A percentile compares a stretch with the other conserved stretches of the same genome.
These are phyloP conservation scores for Chirona hameri DNA, from an alignment of 2,888 invertebrate species.

Conservation along the genomic window DNA sequence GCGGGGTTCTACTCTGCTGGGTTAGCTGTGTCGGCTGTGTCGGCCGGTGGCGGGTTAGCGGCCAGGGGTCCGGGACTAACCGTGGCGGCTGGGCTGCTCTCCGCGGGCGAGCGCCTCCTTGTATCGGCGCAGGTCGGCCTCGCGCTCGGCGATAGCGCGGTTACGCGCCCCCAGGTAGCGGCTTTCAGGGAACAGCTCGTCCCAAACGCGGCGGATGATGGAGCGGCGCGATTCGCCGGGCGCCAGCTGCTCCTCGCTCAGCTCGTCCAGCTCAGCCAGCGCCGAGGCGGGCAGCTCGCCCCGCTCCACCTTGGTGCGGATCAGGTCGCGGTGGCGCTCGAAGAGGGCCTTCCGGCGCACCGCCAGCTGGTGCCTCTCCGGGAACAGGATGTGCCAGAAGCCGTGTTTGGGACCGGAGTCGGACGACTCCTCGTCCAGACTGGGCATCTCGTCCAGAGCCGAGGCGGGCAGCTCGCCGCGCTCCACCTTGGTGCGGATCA, in stretches of 20 bases:
- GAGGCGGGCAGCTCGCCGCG: slow-evolving; percentile 7
- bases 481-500: not conserved
- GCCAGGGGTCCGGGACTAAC: not conserved
- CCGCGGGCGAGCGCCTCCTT: not conserved
- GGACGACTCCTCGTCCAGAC: not conserved
- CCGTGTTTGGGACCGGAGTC: not conserved
- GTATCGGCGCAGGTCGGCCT: not conserved
- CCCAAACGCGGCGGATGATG: not conserved
- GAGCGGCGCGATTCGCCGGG: not conserved
- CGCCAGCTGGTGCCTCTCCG: not conserved
- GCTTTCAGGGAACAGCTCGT: not conserved
- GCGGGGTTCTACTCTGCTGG: too few relatives aligned
- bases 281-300: not conserved
- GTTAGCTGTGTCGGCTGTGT: too few relatives aligned
- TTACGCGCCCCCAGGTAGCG: not conserved
- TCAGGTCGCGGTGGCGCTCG: slow-evolving; percentile 3
- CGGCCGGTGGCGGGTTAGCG: not conserved
- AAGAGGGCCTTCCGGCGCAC: not conserved
- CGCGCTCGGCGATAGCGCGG: not conserved
- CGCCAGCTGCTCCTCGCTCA: too few relatives aligned
- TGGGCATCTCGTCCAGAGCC: not conserved
- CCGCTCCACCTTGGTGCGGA: slow-evolving; percentile 8
- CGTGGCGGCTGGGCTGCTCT: not conserved
- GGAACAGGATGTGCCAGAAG: not conserved
- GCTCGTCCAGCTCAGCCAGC: not conserved